Percentiles rank a stretch among this genome's conserved stretches.
phyloP scores from a whole-genome alignment of 2,797 vertebrate genomes.

The Hydrolagus colliei region DNA sequence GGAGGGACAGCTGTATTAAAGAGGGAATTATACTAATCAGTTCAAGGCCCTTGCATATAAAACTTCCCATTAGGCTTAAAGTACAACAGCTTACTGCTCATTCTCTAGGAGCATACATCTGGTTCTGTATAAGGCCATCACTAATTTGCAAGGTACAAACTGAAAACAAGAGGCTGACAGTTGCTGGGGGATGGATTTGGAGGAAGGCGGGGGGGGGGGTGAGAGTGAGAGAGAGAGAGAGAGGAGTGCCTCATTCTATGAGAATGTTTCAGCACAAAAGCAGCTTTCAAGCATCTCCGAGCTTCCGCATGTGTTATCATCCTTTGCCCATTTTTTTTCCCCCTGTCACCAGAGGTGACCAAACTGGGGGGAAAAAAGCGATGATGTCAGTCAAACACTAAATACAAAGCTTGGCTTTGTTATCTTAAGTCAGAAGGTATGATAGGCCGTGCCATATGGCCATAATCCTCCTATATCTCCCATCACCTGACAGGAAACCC shows the following conservation, averaged over 20 bases:
- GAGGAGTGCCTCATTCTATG: conserved; percentile 65
- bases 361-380: conserved; percentile 67
- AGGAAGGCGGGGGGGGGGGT: conserved; percentile 35
- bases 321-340: conserved; percentile 59
- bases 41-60: conserved; percentile 80
- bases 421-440: conserved; percentile 79
- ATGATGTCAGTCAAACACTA: conserved; percentile 70
- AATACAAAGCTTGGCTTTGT: conserved; percentile 75
- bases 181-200: conserved; percentile 31
- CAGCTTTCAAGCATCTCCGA: conserved; percentile 70
- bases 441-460: conserved; percentile 72
- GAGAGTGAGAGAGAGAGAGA: conserved; percentile 56
- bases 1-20: conserved; percentile 84
- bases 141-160: conserved; percentile 78
- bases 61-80: conserved; percentile 88
- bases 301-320: conserved; percentile 70
- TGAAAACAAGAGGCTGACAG: conserved; percentile 56
- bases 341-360: conserved; percentile 70
- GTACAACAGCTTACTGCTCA: conserved; percentile 69
- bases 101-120: conserved; percentile 75
- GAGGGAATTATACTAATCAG: conserved; percentile 82
- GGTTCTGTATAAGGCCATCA: conserved; percentile 72
- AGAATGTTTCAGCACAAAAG: conserved; percentile 57
- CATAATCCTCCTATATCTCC: conserved; percentile 73
- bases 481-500: conserved; percentile 73